A percentile compares a stretch with the other conserved stretches of the same genome.
Evolutionary conservation across 2,888 invertebrate species (phyloP).

Genomic region (Drosophila rubida): DNA sequence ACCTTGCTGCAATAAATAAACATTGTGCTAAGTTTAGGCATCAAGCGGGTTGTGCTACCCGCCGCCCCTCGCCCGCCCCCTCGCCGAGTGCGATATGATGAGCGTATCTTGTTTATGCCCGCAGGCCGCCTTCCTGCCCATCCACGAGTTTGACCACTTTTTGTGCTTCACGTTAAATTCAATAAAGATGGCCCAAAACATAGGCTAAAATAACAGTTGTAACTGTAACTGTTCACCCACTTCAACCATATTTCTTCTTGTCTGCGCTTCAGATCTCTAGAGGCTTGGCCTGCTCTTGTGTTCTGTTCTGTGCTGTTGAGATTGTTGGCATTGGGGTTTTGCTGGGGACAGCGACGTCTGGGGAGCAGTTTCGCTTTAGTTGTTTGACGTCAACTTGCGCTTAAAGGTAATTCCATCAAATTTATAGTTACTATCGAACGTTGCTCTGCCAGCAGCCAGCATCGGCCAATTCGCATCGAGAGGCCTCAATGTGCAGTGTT

Average conservation of each 20-base stretch:
- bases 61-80: neutral
- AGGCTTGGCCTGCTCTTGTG: neutral
- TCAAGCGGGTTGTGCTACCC: constrained; percentile 39
- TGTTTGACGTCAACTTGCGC: constrained; percentile 59
- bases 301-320: neutral
- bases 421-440: constrained; percentile 17
- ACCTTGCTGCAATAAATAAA: constrained; percentile 79
- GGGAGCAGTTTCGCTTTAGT: constrained; percentile 54
- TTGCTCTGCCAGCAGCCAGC: neutral
- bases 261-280: constrained; percentile 13
- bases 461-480: constrained; percentile 12
- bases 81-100: constrained; percentile 24
- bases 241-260: constrained; percentile 41
- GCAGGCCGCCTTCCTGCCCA: constrained; percentile 21
- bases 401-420: constrained; percentile 46
- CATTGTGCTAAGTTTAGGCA: constrained; percentile 41
- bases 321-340: constrained; percentile 15
- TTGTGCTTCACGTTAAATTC: constrained; percentile 54
- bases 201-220: constrained; percentile 39
- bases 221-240: constrained; percentile 35
- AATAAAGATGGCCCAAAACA: constrained; percentile 68
- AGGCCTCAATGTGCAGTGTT: constrained; percentile 57
- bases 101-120: constrained; percentile 45
- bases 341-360: constrained; percentile 44
- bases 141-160: neutral